Evolutionary conservation across 2,113 vertebrate genomes (phyloP).

Genomic region (Egretta garzetta): DNA sequence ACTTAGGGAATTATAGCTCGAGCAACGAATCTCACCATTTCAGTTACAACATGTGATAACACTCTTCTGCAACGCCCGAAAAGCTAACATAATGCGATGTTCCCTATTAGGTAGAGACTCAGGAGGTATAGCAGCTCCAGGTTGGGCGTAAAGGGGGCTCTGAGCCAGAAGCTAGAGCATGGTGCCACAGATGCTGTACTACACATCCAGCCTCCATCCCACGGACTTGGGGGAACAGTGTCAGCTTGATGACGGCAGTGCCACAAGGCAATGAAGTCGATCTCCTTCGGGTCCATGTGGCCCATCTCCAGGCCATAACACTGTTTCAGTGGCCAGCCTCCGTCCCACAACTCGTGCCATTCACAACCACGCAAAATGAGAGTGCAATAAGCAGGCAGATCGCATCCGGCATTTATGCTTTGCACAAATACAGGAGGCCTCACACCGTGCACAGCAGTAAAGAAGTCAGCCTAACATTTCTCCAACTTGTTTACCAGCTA

Average conservation of each 20-base stretch:
- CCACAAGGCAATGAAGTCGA: background rate
- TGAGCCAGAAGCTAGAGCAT: background rate
- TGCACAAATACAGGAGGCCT: background rate
- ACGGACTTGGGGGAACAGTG: background rate
- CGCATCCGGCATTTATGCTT: background rate
- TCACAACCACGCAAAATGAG: background rate
- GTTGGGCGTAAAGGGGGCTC: background rate
- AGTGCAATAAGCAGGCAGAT: background rate
- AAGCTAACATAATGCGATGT: background rate
- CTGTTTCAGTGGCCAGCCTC: background rate
- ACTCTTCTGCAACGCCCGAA: background rate
- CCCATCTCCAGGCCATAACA: background rate
- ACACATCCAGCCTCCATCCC: background rate
- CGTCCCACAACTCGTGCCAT: fast-evolving
- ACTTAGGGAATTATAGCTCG: background rate
- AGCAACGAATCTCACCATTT: slow-evolving; percentile 62
- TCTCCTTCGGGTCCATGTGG: background rate
- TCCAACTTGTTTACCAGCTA: background rate
- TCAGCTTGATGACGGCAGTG: background rate
- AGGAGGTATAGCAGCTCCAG: background rate
- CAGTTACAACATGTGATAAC: slow-evolving; percentile 10
- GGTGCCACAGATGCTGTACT: fast-evolving
- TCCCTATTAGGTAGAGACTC: background rate
- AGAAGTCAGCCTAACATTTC: background rate
- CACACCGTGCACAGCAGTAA: background rate